phyloP scores from a whole-genome alignment of 2,113 vertebrate genomes.

The Pelvicachromis taeniatus region DNA sequence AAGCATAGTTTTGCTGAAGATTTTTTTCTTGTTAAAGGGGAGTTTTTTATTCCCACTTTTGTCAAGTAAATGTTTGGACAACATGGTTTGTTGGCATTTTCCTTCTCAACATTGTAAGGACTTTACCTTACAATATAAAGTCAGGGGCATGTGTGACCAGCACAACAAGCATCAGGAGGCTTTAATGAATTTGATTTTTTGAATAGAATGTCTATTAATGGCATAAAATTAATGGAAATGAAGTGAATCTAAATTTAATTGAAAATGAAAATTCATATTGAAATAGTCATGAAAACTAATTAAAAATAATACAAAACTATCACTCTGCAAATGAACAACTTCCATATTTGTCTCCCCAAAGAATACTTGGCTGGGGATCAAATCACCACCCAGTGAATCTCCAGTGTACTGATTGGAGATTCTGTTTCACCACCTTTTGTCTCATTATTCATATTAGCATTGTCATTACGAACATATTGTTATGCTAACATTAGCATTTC shows the following conservation, averaged over 20 bases:
- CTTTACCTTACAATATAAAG: not conserved
- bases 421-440: not conserved
- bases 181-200: not conserved
- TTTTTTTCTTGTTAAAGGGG: not conserved
- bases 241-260: not conserved
- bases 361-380: not conserved
- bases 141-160: not conserved
- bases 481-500: not conserved
- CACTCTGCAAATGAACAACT: not conserved
- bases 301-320: not conserved
- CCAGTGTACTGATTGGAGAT: not conserved
- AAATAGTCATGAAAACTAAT: not conserved
- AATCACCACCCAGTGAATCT: not conserved
- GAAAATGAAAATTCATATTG: not conserved
- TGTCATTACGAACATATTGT: not conserved
- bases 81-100: not conserved
- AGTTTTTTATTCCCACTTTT: not conserved
- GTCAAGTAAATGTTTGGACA: not conserved
- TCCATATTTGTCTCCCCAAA: not conserved
- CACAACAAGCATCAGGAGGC: not conserved
- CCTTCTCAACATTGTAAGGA: not conserved
- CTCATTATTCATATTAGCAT: not conserved
- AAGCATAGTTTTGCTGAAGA: not conserved
- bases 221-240: not conserved
- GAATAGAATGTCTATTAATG: accelerated